Base-by-base conservation (phyloP, 2,888 invertebrate species). In the Tyria jacobaeae region DNA sequence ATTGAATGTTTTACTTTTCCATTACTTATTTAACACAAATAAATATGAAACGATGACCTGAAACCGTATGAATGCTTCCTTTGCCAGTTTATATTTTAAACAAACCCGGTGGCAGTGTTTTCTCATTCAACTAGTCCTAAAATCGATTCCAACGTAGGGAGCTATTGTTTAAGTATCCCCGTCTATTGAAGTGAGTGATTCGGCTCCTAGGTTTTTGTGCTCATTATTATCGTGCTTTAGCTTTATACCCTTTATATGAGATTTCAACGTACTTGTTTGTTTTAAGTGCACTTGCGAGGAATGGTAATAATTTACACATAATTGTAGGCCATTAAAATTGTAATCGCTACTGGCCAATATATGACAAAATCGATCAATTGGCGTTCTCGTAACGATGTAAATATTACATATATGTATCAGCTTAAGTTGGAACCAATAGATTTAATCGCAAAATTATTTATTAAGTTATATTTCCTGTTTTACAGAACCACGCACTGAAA, bases 161-260 rank as follows among this genome's bases (percentile, higher is more conserved):
- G 12, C 2, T 4, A 55, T 57, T 64, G 24, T 31, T 7, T 25
- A 12, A 49, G 25, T 25, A 44, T 31, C 34, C 37, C 51, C 17
- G 21, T 56, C 35, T 59, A 15, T 10, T 39, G 21, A 51, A 24
- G 9, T 25, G 24, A 57, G 39, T 37, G 24, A n/a, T 56, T 14
- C 24, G 47, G 9, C 15, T 53, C 52, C 51, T 55, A 41, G 49
- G 56, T 31, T 41, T 9, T 41, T 3, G 7, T 10, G 17, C 17
- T 39, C 17, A 41, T 3, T 41, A 17, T 12, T 4, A 3, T 21
- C 21, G 3, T 21, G 4, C 10, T 44, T 10, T 12, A 12, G 21
- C 2, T 17, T 10, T 17, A 1, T 17, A 41, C 41, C 39, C 39
- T 7, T n/a, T 41, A 31, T 31, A 31, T 31, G 27, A 31, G 7